These are phyloP conservation scores for Callipepla californica DNA, from an alignment of 2,113 vertebrate genomes.

Conservation along the genomic window DNA sequence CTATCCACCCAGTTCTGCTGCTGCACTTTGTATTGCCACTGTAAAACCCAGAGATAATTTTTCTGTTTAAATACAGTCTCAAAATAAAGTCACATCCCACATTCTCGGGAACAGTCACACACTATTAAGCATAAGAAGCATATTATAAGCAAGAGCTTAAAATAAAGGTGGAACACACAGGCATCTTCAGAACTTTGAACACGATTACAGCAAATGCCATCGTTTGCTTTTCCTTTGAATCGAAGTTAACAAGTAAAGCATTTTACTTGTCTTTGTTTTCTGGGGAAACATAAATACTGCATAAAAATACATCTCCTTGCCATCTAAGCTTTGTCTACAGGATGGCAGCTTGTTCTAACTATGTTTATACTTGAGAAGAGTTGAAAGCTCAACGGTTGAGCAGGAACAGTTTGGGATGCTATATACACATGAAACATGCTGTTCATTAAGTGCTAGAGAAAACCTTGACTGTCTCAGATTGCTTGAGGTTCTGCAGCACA, in stretches of 20 bases:
- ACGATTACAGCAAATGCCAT: constrained; percentile 41
- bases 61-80: constrained; percentile 3
- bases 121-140: constrained; percentile 8
- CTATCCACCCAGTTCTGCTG: constrained; percentile 30
- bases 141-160: constrained; percentile 32
- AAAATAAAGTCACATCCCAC: not conserved
- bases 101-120: not conserved
- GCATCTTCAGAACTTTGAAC: constrained; percentile 6
- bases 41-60: not conserved
- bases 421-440: not conserved
- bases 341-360: constrained; percentile 43
- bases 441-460: constrained; percentile 21
- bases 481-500: not conserved
- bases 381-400: constrained; percentile 22
- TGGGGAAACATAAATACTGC: constrained; percentile 63
- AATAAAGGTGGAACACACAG: constrained; percentile 7
- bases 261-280: constrained; percentile 62
- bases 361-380: constrained; percentile 7
- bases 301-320: constrained; percentile 46
- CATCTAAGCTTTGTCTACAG: constrained; percentile 40
- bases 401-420: not conserved
- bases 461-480: not conserved
- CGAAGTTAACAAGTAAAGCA: constrained; percentile 44
- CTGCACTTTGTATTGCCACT: not conserved
- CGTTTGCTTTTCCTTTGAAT: not conserved